phyloP scores from a whole-genome alignment of 30 jellyfish, hydroid and myxozoan species.

The Mastigias papua region DNA sequence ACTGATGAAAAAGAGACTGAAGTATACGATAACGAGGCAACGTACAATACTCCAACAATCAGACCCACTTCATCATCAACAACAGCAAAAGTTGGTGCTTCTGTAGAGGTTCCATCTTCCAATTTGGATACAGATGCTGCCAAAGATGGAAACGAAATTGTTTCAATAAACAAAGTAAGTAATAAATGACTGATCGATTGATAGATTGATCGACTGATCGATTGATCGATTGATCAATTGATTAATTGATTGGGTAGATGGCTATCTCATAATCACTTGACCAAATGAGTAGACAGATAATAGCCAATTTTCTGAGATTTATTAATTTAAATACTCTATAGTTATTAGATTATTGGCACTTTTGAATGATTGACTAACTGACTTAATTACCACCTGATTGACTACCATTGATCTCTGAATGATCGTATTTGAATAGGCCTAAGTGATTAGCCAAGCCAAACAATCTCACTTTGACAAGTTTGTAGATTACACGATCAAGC shows the following conservation, averaged over 20 bases:
- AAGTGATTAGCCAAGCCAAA: too few relatives aligned
- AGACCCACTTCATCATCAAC: conserved; percentile 24
- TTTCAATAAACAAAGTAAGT: conserved; percentile 36
- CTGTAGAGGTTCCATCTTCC: conserved; percentile 53
- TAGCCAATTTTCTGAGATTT: too few relatives aligned
- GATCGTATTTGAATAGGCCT: not conserved
- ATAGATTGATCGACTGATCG: not conserved
- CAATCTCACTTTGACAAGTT: too few relatives aligned
- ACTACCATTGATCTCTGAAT: not conserved
- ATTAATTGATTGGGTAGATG: not conserved
- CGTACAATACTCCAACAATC: conserved; percentile 3
- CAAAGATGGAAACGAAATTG: conserved; percentile 1
- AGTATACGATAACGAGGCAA: not conserved
- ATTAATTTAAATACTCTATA: not conserved
- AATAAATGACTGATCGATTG: not conserved
- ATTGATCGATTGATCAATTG: conserved; percentile 1
- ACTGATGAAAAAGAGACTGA: conserved; percentile 27
- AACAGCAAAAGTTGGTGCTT: conserved; percentile 59
- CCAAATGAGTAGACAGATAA: too few relatives aligned
- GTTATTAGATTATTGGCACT: not conserved
- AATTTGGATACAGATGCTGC: conserved; percentile 7
- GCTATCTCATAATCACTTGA: too few relatives aligned
- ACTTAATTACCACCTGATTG: not conserved
- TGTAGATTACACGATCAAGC: too few relatives aligned
- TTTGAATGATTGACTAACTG: not conserved